Conservation (phyloP, 1,140 invertebrate species). For the Drosophila mojavensis region DNA sequence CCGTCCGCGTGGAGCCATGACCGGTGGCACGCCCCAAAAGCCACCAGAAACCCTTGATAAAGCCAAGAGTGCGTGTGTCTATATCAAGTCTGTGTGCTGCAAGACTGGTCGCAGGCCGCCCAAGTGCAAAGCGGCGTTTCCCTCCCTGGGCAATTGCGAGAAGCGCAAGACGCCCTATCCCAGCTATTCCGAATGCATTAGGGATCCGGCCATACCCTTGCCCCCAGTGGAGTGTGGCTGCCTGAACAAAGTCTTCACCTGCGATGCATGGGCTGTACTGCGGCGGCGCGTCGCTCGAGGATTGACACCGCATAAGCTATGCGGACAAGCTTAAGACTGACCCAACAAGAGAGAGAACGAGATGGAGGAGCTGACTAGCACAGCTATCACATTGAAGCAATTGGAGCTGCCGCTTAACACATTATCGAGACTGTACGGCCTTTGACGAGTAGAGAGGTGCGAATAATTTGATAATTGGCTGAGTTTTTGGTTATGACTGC, state of each 20-base stretch:
- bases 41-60: too few species aligned
- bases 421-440: too few species aligned
- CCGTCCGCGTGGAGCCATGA: constrained; percentile 9
- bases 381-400: too few species aligned
- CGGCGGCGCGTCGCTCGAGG: constrained; percentile 41
- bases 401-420: too few species aligned
- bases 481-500: too few species aligned
- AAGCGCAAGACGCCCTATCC: constrained; percentile 61
- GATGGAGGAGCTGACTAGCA: too few species aligned
- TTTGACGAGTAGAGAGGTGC: too few species aligned
- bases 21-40: too few species aligned
- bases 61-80: constrained; percentile 23
- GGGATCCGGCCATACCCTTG: not conserved
- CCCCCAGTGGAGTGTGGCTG: constrained; percentile 50
- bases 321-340: constrained; percentile 43
- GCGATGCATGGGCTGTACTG: constrained; percentile 37
- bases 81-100: constrained; percentile 50
- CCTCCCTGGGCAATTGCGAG: constrained; percentile 14
- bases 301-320: not conserved
- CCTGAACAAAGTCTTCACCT: constrained; percentile 3
- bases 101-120: constrained; percentile 23
- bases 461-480: too few species aligned
- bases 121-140: constrained; percentile 8
- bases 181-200: constrained; percentile 56
- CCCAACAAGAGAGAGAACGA: too few species aligned